A percentile compares a stretch with the other conserved stretches of the same genome.
Conservation (phyloP, 2,888 invertebrate species). For the Drosophila birchii region DNA sequence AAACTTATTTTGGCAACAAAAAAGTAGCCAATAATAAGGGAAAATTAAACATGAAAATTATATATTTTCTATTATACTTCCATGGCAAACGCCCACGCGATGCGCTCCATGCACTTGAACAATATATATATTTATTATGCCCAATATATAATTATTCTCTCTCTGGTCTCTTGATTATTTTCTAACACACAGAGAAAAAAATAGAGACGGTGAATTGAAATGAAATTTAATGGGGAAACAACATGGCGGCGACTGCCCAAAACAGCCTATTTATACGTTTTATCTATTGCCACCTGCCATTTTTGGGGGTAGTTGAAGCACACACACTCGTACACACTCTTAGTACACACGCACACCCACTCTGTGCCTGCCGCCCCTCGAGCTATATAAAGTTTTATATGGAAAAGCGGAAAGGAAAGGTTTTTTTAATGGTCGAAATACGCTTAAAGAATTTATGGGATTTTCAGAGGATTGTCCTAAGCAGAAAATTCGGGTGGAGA, state of each 20-base stretch:
- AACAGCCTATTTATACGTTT: slow-evolving; percentile 58
- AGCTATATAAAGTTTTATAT: slow-evolving; percentile 59
- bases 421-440: slow-evolving; percentile 45
- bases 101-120: slow-evolving; percentile 56
- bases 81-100: slow-evolving; percentile 51
- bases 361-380: slow-evolving; percentile 67
- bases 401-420: slow-evolving; percentile 35
- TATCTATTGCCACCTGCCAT: slow-evolving; percentile 73
- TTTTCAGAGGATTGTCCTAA: slow-evolving; percentile 22
- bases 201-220: slow-evolving; percentile 43
- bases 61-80: slow-evolving; percentile 13
- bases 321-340: slow-evolving; percentile 16
- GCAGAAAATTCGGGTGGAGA: slow-evolving; percentile 1
- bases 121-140: slow-evolving; percentile 37
- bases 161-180: slow-evolving; percentile 58
- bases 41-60: slow-evolving; percentile 29
- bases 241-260: slow-evolving; percentile 68
- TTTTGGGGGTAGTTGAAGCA: slow-evolving; percentile 70
- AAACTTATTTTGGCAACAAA: slow-evolving; percentile 35
- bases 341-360: slow-evolving; percentile 37
- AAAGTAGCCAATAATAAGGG: slow-evolving; percentile 19
- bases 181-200: slow-evolving; percentile 31
- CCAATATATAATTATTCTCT: slow-evolving; percentile 43
- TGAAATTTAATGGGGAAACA: slow-evolving; percentile 49
- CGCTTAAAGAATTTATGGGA: slow-evolving; percentile 47